Conservation (phyloP, 2,113 vertebrate genomes). For the Vulpes ferrilata region DNA sequence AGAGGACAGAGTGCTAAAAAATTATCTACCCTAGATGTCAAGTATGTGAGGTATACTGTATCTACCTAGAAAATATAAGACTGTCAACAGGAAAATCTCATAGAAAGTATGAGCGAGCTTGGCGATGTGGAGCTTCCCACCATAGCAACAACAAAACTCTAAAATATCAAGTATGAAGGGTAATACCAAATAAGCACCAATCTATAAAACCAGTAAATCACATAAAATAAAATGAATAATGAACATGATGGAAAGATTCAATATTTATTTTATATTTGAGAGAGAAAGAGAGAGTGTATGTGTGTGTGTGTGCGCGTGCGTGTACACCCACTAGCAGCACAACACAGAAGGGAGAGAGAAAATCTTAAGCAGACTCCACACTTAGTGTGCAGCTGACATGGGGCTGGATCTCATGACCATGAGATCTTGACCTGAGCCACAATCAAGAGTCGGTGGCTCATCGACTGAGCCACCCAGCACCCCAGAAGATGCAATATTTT, state of each 20-base stretch:
- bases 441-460: not conserved
- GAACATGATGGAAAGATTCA: not conserved
- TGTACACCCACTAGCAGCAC: not conserved
- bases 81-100: slow-evolving; percentile 14
- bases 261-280: not conserved
- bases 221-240: not conserved
- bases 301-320: not conserved
- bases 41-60: not conserved
- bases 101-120: not conserved
- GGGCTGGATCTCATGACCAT: not conserved
- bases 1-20: not conserved
- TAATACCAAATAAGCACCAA: slow-evolving; percentile 7
- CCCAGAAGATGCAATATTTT: not conserved
- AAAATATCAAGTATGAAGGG: not conserved
- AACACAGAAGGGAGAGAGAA: not conserved
- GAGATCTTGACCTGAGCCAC: not conserved
- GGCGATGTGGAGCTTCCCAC: not conserved
- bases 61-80: slow-evolving; percentile 24
- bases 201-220: not conserved
- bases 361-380: too few species aligned
- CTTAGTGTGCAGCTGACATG: accelerated
- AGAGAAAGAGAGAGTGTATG: not conserved
- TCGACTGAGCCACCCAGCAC: not conserved
- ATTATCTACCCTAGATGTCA: not conserved
- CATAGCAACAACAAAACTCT: not conserved